These are phyloP conservation scores for Dromaius novaehollandiae DNA, from an alignment of 2,113 vertebrate species.

Conservation along the genomic window DNA sequence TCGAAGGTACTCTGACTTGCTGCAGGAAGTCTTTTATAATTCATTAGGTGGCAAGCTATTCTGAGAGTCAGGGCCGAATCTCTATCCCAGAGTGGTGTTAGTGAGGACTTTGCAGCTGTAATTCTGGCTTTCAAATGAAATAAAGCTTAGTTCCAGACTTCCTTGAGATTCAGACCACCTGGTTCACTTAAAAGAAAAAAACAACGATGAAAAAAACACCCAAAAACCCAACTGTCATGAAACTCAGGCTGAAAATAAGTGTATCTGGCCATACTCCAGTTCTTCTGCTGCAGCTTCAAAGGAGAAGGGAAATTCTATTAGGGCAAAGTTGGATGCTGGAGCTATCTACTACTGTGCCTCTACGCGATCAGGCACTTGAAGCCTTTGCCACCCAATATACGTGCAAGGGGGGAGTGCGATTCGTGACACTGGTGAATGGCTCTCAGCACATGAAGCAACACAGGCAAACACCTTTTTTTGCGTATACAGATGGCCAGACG, in stretches of 20 bases:
- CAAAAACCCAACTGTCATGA: background rate
- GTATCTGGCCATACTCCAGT: background rate
- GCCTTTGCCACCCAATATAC: background rate
- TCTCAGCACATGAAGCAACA: background rate
- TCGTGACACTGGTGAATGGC: background rate
- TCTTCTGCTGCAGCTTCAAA: slow-evolving; percentile 6
- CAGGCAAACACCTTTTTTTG: slow-evolving; percentile 21
- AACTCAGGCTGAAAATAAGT: background rate
- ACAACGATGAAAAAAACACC: background rate
- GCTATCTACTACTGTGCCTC: background rate
- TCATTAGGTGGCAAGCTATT: background rate
- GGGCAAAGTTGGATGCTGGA: background rate
- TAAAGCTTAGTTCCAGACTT: background rate
- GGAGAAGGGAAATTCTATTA: background rate
- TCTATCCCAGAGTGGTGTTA: background rate
- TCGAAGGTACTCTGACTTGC: background rate
- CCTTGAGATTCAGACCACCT: background rate
- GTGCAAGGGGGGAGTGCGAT: background rate
- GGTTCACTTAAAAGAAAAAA: background rate
- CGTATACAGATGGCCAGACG: slow-evolving; percentile 24
- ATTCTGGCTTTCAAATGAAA: background rate
- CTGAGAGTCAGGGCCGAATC: background rate
- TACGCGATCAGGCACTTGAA: background rate
- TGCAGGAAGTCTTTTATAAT: background rate
- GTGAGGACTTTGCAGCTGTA: background rate